A percentile compares a stretch with the other conserved stretches of the same genome.
phyloP scores from a whole-genome alignment of 2,113 vertebrate genomes.

The Elgaria multicarinata region DNA sequence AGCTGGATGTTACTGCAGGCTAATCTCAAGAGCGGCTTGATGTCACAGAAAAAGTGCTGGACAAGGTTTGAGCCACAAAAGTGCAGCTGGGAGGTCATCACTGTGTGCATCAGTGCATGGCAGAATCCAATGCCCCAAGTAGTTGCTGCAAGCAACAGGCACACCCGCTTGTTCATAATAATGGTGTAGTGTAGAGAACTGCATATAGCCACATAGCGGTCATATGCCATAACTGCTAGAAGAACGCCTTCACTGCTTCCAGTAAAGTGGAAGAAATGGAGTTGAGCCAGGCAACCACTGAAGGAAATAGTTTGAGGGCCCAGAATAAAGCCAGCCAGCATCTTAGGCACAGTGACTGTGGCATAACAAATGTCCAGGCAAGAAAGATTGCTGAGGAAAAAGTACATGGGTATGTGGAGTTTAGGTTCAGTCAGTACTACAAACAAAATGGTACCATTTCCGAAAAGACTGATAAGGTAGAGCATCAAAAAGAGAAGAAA shows the following conservation, averaged over 20 bases:
- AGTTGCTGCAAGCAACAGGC: neutral
- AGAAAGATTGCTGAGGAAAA: conserved; percentile 62
- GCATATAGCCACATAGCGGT: conserved; percentile 6
- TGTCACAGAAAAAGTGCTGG: conserved; percentile 52
- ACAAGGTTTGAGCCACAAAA: conserved; percentile 45
- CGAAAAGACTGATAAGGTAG: conserved; percentile 41
- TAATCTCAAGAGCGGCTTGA: conserved; percentile 50
- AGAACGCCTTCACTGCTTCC: neutral
- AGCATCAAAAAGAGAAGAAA: conserved; percentile 19
- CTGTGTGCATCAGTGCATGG: conserved; percentile 41
- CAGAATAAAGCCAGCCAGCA: conserved; percentile 47
- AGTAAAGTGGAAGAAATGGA: conserved; percentile 18
- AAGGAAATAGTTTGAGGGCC: conserved; percentile 45
- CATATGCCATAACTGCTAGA: conserved; percentile 12
- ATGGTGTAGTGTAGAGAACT: neutral
- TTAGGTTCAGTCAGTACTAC: conserved; percentile 23
- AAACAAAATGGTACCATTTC: conserved; percentile 43
- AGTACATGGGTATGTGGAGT: conserved; percentile 59
- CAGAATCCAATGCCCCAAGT: conserved; percentile 33
- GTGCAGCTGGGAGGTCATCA: conserved; percentile 34
- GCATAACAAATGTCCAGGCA: conserved; percentile 56
- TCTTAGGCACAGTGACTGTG: conserved; percentile 60
- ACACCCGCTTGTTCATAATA: neutral
- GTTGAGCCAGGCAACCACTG: neutral
- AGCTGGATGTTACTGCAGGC: conserved; percentile 44